phyloP scores from a whole-genome alignment of 2,888 invertebrate species.

The Abscondita cerata region DNA sequence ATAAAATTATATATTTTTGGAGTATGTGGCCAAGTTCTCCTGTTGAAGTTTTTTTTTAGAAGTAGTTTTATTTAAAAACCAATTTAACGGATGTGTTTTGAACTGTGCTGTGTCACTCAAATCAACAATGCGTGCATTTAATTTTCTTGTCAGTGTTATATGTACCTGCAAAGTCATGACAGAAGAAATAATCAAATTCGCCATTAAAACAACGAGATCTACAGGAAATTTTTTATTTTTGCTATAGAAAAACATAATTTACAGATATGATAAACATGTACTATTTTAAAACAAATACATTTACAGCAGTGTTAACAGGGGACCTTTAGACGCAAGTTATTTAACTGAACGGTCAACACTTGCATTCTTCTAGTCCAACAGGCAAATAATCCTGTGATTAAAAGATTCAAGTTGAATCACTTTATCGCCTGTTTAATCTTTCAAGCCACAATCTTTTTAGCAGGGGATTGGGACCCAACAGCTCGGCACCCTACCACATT shows the following conservation, averaged over 20 bases:
- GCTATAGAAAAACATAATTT: conserved; percentile 30
- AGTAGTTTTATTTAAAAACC: no score
- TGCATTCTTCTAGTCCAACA: conserved; percentile 42
- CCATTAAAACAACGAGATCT: background rate
- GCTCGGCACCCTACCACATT: conserved; percentile 46
- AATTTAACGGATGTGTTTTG: no score
- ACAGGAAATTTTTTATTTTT: conserved; percentile 27
- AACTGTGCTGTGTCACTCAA: no score
- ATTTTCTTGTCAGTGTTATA: no score
- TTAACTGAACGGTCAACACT: conserved; percentile 2
- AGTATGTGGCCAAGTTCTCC: no score
- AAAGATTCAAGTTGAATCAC: conserved; percentile 36
- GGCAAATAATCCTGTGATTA: conserved; percentile 44
- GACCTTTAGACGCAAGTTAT: conserved; percentile 31
- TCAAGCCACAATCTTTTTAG: conserved; percentile 54
- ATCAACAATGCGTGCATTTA: no score
- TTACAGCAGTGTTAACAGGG: conserved; percentile 40
- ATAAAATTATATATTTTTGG: no score
- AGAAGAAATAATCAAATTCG: no score
- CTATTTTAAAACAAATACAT: conserved; percentile 37
- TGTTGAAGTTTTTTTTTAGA: no score
- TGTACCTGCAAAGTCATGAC: no score
- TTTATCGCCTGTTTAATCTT: conserved; percentile 54
- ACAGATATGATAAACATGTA: conserved; percentile 38
- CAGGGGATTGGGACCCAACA: conserved; percentile 69